Base-by-base conservation (phyloP, 2,888 invertebrate species). In the Temnothorax unifasciatus region DNA sequence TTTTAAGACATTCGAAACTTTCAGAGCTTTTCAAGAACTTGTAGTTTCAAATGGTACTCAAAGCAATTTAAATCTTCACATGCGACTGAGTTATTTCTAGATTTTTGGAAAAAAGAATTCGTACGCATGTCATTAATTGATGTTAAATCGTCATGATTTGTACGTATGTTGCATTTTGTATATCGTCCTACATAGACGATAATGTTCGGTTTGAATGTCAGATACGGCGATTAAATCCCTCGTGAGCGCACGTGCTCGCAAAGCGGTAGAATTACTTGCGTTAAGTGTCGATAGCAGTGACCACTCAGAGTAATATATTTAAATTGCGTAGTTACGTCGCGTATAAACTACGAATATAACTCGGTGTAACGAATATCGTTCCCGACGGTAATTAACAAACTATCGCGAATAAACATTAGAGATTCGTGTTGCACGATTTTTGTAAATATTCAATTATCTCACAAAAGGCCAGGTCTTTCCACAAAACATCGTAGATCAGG, bases 281-380 rank as follows among this genome's bases (percentile, higher is more conserved):
- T 79, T 79, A 38, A 73, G 59, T 59, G 18, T 47, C 73, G 69
- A 68, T 77, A 41, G 68, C 15, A 18, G 44, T 34, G 79, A 73
- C 79, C 79, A 73, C 73, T 79, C 79, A 13, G 47, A 38, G 47
- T 79, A 79, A 59, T 47, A 79, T 29, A 59, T 79, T 41, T 47
- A 54, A 73, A 73, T 54, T 44, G 25, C 71, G 44, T 59, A 59
- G 59, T 47, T 79, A 79, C 34, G 34, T 44, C 41, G 34, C 15
- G 71, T 47, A 59, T 57, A 57, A 79, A 79, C 71, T 59, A 59
- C 59, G 13, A 71, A 38, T 59, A 73, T 13, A 47, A 71, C 71
- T 59, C 57, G 44, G 21, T 29, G 11, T 21, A 47, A 47, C 11
- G 47, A 57, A 21, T 47, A 57, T 21, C 69, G 52, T 41, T 34